Percentiles rank a stretch among this genome's conserved stretches.
Conservation (phyloP, 1,140 invertebrate genomes). For the Orius insidiosus region DNA sequence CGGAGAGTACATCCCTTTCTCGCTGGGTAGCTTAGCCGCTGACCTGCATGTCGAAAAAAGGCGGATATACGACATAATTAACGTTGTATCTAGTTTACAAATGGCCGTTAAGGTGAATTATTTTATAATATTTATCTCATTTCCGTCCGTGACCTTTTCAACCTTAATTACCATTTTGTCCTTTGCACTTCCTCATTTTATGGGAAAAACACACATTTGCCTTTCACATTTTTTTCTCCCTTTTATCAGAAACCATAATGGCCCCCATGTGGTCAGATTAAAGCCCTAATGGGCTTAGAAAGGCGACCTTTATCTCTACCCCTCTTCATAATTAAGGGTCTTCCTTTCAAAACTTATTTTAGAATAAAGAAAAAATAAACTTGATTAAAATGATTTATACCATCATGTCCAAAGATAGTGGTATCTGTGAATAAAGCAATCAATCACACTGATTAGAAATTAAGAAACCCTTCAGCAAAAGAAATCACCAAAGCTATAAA, state of each 20-base stretch:
- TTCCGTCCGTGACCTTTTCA: conserved; percentile 12
- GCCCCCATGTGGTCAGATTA: conserved; percentile 18
- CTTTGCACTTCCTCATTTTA: too few species aligned
- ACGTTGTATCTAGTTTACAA: conserved; percentile 53
- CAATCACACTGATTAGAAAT: conserved; percentile 17
- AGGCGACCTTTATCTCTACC: too few species aligned
- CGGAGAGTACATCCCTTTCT: conserved; percentile 29
- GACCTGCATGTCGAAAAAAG: conserved; percentile 40
- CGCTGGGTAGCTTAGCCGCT: conserved; percentile 34
- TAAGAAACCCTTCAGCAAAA: too few species aligned
- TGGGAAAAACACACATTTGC: conserved; percentile 20
- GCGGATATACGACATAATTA: conserved; percentile 60
- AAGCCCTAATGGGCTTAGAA: too few species aligned
- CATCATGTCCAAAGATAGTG: conserved; percentile 15
- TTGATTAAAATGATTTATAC: too few species aligned
- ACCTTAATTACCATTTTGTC: too few species aligned
- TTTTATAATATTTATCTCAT: conserved; percentile 4
- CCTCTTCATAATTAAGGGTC: too few species aligned
- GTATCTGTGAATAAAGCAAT: conserved; percentile 19
- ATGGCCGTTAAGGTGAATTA: conserved; percentile 38
- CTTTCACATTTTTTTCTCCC: too few species aligned
- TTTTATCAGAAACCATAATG: too few species aligned
- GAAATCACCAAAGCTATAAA: too few species aligned
- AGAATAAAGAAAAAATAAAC: too few species aligned
- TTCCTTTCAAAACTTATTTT: too few species aligned